These are phyloP conservation scores for Gymnocypris eckloni DNA, from an alignment of 2,797 vertebrate genomes.

Conservation along the genomic window DNA sequence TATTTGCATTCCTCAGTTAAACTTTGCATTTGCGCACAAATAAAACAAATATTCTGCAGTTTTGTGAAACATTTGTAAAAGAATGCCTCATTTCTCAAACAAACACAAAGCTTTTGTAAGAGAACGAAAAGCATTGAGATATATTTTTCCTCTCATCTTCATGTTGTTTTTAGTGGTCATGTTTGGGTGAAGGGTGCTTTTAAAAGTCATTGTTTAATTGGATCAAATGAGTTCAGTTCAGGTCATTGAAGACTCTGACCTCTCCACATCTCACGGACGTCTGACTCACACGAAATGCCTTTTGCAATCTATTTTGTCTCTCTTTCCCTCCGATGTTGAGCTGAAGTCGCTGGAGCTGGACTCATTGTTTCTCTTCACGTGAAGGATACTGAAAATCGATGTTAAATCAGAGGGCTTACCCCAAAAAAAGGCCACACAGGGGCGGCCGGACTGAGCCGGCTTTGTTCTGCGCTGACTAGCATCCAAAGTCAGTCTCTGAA, in stretches of 20 bases:
- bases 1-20: too few species aligned
- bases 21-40: too few species aligned
- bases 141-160: not conserved
- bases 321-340: too few species aligned
- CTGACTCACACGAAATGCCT: not conserved
- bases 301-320: not conserved
- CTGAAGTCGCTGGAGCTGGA: conserved; percentile 51
- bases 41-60: not conserved
- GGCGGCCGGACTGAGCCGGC: conserved; percentile 82
- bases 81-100: not conserved
- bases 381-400: conserved; percentile 44
- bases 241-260: not conserved
- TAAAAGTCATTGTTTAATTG: not conserved
- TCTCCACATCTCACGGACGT: not conserved
- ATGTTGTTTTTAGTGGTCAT: not conserved
- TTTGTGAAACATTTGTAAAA: not conserved
- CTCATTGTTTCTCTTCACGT: conserved; percentile 64
- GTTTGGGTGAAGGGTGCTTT: not conserved
- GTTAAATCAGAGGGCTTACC: conserved; percentile 77
- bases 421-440: conserved; percentile 72
- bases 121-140: not conserved
- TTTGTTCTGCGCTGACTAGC: conserved; percentile 84
- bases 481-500: conserved; percentile 82
- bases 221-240: not conserved
- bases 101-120: not conserved